These are phyloP conservation scores for Coracias cyanogaster DNA, from an alignment of 2,797 vertebrate species.

Conservation along the genomic window DNA sequence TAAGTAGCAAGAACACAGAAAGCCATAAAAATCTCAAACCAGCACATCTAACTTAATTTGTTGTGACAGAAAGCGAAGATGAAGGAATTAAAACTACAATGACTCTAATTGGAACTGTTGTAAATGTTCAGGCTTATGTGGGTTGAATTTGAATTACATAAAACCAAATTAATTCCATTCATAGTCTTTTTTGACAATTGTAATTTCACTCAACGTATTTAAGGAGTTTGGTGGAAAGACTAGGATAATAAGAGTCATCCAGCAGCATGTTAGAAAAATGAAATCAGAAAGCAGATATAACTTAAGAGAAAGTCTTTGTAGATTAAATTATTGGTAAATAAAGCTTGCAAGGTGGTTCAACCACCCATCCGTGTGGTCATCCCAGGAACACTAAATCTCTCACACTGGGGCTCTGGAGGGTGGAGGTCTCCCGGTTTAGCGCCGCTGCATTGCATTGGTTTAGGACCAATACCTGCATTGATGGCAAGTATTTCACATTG, in stretches of 20 bases:
- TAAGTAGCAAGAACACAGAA: conserved; percentile 15
- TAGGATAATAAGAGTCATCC: not conserved
- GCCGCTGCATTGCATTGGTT: not conserved
- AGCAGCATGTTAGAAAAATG: not conserved
- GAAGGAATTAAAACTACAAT: conserved; percentile 39
- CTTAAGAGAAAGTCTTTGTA: not conserved
- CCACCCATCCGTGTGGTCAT: not conserved
- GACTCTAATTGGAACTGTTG: conserved; percentile 12
- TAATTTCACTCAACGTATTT: not conserved
- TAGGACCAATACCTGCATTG: not conserved
- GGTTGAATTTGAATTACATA: conserved; percentile 20
- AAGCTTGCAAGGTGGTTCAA: not conserved
- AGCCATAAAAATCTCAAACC: conserved; percentile 36
- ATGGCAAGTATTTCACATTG: not conserved
- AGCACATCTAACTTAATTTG: conserved; percentile 48
- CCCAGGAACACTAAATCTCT: not conserved
- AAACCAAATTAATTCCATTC: not conserved
- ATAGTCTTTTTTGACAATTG: not conserved
- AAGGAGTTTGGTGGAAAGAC: not conserved
- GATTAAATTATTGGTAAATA: not conserved
- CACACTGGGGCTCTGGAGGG: not conserved
- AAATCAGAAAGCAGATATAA: not conserved
- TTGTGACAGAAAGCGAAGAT: conserved; percentile 46
- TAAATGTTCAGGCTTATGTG: not conserved
- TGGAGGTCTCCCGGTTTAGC: not conserved